Percentiles rank a stretch among this genome's conserved stretches.
Conservation (phyloP, 35 echinoderm and acorn worm species). For the Apostichopus japonicus region DNA sequence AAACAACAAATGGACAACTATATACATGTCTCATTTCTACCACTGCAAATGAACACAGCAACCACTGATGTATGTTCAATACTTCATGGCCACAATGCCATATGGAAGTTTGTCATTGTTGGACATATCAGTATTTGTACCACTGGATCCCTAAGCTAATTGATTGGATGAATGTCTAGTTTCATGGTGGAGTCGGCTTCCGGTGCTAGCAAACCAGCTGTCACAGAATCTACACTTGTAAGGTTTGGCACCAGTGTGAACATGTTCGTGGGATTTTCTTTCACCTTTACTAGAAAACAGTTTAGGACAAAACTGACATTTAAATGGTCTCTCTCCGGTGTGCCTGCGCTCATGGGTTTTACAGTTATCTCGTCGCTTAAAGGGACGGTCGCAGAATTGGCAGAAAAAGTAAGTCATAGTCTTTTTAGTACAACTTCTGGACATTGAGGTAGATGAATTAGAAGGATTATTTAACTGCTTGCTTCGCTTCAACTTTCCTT, state of each 20-base stretch:
- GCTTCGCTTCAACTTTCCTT: background rate
- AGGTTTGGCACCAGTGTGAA: conserved; percentile 38
- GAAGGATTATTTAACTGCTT: background rate
- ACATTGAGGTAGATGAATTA: too few species aligned
- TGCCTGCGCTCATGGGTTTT: conserved; percentile 22
- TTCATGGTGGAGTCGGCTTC: background rate
- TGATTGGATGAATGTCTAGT: too few species aligned
- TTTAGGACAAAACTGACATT: conserved; percentile 32
- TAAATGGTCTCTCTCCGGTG: conserved; percentile 33
- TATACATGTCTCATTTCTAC: too few species aligned
- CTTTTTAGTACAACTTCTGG: too few species aligned
- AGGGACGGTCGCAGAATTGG: conserved; percentile 15
- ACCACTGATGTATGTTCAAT: too few species aligned
- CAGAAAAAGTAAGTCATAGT: background rate
- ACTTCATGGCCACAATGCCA: too few species aligned
- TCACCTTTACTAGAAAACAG: background rate
- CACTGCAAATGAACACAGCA: too few species aligned
- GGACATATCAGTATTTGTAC: too few species aligned
- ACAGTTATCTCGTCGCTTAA: background rate
- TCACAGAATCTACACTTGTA: conserved; percentile 27
- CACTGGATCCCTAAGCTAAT: too few species aligned
- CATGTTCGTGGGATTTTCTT: conserved; percentile 8
- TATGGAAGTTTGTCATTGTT: too few species aligned
- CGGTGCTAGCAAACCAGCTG: background rate
- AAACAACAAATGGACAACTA: too few species aligned